phyloP scores from a whole-genome alignment of 2,888 invertebrate species.

The Oscheius sp. region DNA sequence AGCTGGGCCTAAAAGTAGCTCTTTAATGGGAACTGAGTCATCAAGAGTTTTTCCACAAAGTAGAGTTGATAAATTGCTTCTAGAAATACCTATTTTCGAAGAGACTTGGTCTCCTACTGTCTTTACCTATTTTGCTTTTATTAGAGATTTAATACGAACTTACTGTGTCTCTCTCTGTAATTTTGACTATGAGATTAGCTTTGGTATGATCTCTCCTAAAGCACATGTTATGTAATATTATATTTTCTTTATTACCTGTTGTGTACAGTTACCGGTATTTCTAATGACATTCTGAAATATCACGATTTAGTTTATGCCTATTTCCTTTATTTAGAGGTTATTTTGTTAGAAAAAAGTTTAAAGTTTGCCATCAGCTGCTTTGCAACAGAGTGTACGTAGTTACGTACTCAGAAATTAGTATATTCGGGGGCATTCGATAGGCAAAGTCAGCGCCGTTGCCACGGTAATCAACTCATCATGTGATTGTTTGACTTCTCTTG shows the following conservation, averaged over 20 bases:
- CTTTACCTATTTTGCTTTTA: neutral
- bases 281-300: neutral
- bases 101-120: neutral
- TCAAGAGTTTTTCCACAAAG: slow-evolving; percentile 45
- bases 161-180: slow-evolving; percentile 17
- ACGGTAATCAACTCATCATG: too few relatives aligned
- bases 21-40: slow-evolving; percentile 31
- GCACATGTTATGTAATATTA: too few relatives aligned
- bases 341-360: neutral
- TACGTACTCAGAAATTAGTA: neutral
- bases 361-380: neutral
- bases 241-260: too few relatives aligned
- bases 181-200: neutral
- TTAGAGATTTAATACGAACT: neutral
- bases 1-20: slow-evolving; percentile 44
- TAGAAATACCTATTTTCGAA: slow-evolving; percentile 23
- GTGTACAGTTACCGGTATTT: slow-evolving; percentile 19
- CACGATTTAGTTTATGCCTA: neutral
- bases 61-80: slow-evolving; percentile 40
- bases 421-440: neutral
- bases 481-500: too few relatives aligned
- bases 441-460: neutral
- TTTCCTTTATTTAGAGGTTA: neutral
- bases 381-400: neutral
- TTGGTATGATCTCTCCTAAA: neutral